phyloP scores from a whole-genome alignment of 2,797 vertebrate species.

The Tangara arthus region DNA sequence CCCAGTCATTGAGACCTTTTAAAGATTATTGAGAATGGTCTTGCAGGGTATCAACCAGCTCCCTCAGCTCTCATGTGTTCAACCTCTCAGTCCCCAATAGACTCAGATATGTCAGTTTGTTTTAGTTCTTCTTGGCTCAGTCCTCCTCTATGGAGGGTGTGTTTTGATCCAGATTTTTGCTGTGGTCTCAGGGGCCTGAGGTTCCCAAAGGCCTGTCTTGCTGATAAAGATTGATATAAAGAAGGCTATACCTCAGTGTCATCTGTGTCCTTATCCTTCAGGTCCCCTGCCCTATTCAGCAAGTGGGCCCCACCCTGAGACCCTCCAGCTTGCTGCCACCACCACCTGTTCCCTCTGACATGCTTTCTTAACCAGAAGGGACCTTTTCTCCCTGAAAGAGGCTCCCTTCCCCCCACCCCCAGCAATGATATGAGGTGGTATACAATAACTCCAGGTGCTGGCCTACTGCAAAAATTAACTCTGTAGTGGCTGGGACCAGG shows the following conservation, averaged over 20 bases:
- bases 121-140: not conserved
- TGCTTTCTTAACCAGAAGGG: not conserved
- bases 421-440: not conserved
- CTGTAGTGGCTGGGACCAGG: fast-evolving
- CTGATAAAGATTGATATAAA: not conserved
- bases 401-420: not conserved
- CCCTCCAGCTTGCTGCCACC: not conserved
- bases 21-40: not conserved
- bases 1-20: not conserved
- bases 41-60: not conserved
- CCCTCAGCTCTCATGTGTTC: not conserved
- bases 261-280: not conserved
- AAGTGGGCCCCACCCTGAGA: not conserved
- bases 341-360: not conserved
- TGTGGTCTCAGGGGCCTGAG: not conserved
- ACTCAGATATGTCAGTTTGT: not conserved
- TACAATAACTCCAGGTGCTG: not conserved
- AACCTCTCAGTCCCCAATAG: not conserved
- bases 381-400: not conserved
- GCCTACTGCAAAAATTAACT: not conserved
- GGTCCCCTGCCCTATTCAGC: not conserved
- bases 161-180: not conserved
- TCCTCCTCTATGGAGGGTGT: not conserved
- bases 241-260: not conserved
- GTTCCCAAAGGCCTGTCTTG: not conserved